Conservation (phyloP, 2,797 vertebrate genomes). For the Pristis pectinata region DNA sequence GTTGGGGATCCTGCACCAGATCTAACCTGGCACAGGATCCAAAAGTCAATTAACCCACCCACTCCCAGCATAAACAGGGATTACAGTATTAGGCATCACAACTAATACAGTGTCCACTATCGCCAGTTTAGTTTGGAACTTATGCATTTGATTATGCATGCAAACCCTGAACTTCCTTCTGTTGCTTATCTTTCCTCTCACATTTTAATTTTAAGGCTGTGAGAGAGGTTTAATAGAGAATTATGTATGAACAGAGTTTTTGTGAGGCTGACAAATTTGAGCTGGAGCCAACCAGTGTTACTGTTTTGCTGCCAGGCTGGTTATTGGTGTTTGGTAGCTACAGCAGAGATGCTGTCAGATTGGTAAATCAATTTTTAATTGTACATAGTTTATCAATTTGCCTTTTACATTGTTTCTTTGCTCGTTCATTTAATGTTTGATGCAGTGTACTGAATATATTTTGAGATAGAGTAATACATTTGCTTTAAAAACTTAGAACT, state of each 20-base stretch:
- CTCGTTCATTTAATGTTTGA: neutral
- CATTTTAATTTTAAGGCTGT: no score
- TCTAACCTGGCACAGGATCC: no score
- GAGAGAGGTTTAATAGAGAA: neutral
- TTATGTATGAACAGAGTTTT: neutral
- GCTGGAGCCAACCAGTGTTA: neutral
- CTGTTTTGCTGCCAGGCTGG: neutral
- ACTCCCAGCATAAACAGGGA: no score
- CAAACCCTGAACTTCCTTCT: no score
- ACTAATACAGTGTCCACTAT: no score
- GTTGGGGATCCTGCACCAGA: no score
- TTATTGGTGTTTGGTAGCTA: neutral
- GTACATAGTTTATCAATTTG: neutral
- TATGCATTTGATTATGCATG: no score
- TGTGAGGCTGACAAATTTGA: neutral
- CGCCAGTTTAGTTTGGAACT: no score
- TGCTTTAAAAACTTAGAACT: slow-evolving; percentile 40
- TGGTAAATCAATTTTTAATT: neutral
- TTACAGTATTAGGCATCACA: no score
- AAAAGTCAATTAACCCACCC: no score
- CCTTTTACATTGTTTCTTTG: neutral
- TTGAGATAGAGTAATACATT: neutral
- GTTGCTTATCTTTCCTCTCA: no score
- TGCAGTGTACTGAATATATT: neutral
- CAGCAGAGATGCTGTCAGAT: neutral